A percentile compares a stretch with the other conserved stretches of the same genome.
These are phyloP conservation scores for Eubasilissa splendida DNA, from an alignment of 2,888 invertebrate species.

Conservation along the genomic window DNA sequence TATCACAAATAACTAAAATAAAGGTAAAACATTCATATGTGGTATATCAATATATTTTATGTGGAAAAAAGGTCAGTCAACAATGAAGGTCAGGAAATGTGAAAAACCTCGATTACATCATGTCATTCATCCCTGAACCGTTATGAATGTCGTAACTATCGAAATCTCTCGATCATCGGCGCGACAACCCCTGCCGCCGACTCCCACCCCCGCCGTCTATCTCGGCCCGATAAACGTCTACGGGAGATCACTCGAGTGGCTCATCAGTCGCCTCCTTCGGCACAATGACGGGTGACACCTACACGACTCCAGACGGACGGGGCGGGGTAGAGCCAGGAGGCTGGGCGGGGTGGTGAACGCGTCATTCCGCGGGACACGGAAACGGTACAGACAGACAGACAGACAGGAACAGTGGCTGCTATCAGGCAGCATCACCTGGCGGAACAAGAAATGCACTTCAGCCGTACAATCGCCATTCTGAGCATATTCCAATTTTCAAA, in stretches of 20 bases:
- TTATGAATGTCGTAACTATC: slow-evolving; percentile 34
- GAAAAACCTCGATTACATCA: too few species aligned
- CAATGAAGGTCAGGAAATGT: too few species aligned
- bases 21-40: too few species aligned
- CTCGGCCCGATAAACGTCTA: slow-evolving; percentile 32
- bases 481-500: slow-evolving; percentile 43
- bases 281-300: slow-evolving; percentile 51
- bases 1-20: too few species aligned
- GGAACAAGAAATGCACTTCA: slow-evolving; percentile 52
- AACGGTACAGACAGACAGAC: slow-evolving; percentile 53
- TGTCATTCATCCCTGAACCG: background rate
- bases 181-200: background rate
- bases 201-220: background rate
- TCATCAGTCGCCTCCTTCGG: slow-evolving; percentile 47
- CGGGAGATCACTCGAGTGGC: slow-evolving; percentile 52
- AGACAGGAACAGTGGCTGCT: slow-evolving; percentile 42
- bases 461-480: slow-evolving; percentile 33
- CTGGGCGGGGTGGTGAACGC: slow-evolving; percentile 32
- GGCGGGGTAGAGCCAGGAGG: slow-evolving; percentile 24
- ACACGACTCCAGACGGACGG: slow-evolving; percentile 34
- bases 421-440: slow-evolving; percentile 46
- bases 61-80: too few species aligned
- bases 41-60: too few species aligned
- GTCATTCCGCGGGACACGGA: slow-evolving; percentile 54
- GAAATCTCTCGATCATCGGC: slow-evolving; percentile 41